Conservation (phyloP, 2,888 invertebrate genomes). For the Byasa hedistus region DNA sequence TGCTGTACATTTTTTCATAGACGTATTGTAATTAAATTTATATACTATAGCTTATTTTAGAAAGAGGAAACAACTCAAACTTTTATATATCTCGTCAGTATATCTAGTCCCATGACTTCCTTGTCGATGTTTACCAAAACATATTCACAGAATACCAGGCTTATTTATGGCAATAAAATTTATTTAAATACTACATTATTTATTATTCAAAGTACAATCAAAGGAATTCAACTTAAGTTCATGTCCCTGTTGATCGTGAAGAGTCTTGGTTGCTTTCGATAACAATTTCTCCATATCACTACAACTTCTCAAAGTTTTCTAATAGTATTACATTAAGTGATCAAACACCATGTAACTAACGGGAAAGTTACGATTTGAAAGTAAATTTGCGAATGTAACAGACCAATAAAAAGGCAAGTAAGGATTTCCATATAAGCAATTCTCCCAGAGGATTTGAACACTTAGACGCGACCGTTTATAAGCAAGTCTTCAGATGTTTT, state of each 20-base stretch:
- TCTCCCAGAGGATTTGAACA: constrained; percentile 23
- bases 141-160: too few relatives aligned
- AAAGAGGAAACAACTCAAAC: too few relatives aligned
- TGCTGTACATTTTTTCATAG: background rate
- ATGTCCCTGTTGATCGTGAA: background rate
- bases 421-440: constrained; percentile 14
- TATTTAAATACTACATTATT: too few relatives aligned
- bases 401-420: constrained; percentile 19
- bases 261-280: background rate
- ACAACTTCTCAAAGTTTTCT: background rate
- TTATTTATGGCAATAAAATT: too few relatives aligned
- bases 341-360: background rate
- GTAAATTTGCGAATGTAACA: background rate
- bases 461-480: constrained; percentile 25
- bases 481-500: constrained; percentile 37
- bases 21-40: too few relatives aligned
- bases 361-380: constrained; percentile 11
- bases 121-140: too few relatives aligned
- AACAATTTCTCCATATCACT: background rate
- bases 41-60: too few relatives aligned
- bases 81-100: too few relatives aligned
- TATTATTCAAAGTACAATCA: too few relatives aligned
- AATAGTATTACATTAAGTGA: background rate
- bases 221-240: too few relatives aligned
- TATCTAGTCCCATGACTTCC: too few relatives aligned